Evolutionary conservation across 2,113 vertebrate genomes (phyloP), one percentile per base, ranked within the genome.

Genomic region (Nansenia antarctica): DNA sequence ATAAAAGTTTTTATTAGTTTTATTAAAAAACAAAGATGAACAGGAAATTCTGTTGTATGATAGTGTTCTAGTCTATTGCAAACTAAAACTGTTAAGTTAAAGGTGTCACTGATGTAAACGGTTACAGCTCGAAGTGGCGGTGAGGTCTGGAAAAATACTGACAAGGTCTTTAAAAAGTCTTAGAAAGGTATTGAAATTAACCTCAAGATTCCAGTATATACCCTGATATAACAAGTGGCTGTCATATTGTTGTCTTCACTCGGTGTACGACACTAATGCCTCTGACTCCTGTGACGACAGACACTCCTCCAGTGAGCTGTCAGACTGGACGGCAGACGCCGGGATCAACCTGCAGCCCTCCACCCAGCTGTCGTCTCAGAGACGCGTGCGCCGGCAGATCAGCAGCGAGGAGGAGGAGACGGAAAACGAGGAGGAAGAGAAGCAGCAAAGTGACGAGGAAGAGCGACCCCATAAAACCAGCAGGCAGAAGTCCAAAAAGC

Each of bases 311-410:
- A 96, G 96, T 30, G 91, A 94, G 20, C 96, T 96, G 29, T 99
- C 98, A 0, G 98, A 99, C 78, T 99, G 98, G 98, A 99, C 93
- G 0, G 95, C 95, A 1, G 96, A 98, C 0, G 94, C 95, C 1
- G 96, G 96, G 0, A 95, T 96, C 85, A 95, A 94, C 69, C 78
- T 97, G 15, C 94, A 95, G 32, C 96, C 96, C 0, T 93, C 94
- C 0, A 80, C 93, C n/a, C 91, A 95, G 0, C 78, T 87, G 12
- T 94, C 92, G 0, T 92, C 93, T 18, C 89, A 96, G 0, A 92
- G 94, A 61, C 92, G 92, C 6, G 65, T 78, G 18, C 47, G 88
- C 1, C 82, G 91, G 5, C 91, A 90, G 53, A 87, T 93, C 73
- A 96, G 94, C 89, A 94, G 92, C 83, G 96, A 96, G 0, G 96